Evolutionary conservation across 2,797 vertebrate species (phyloP), one percentile per base, ranked within the genome.

Genomic region (Sebastes matsubarae): DNA sequence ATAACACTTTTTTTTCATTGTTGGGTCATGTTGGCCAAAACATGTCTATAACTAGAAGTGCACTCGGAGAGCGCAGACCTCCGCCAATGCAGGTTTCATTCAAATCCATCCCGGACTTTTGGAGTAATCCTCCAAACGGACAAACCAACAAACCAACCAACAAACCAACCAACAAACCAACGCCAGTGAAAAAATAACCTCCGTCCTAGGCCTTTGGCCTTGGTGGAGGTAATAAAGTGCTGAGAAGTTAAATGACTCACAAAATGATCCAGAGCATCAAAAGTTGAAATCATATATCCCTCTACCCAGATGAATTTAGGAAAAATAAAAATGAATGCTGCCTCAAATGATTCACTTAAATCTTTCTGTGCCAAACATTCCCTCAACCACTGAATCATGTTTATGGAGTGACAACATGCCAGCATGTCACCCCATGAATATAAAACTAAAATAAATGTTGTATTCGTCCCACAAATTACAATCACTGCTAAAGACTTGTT

Each of bases 391-490:
- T 42, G 32, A 65, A 2, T 72, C 1, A 0, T 72, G 18, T 42
- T 61, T 4, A 50, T 46, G 18, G 14, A 1, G 14, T 36, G 22
- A 32, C 42, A 46, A 46, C 42, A 46, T 58, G 29, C 18, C 22
- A 76, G 27, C 8, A 54, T 38, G 32, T 38, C 32, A 14, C 34
- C 34, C 22, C 13, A 24, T 38, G 11, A 64, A 22, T 1, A 20
- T 58, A 71, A 59, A 57, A 81, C 27, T 11, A 72, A 75, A 75
- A 36, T 8, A 58, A 18, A 66, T 59, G 36, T 71, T 52, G 5
- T n/a, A 64, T 42, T 29, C 5, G 20, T 78, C 8, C 12, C 42
- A 69, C 13, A 77, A 80, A 75, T 25, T 70, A 16, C 5, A 58
- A 58, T 54, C 30, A 34, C 14, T 64, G 50, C 36, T 38, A 5